phyloP scores from a whole-genome alignment of 2,113 vertebrate genomes.

The Indicator indicator region DNA sequence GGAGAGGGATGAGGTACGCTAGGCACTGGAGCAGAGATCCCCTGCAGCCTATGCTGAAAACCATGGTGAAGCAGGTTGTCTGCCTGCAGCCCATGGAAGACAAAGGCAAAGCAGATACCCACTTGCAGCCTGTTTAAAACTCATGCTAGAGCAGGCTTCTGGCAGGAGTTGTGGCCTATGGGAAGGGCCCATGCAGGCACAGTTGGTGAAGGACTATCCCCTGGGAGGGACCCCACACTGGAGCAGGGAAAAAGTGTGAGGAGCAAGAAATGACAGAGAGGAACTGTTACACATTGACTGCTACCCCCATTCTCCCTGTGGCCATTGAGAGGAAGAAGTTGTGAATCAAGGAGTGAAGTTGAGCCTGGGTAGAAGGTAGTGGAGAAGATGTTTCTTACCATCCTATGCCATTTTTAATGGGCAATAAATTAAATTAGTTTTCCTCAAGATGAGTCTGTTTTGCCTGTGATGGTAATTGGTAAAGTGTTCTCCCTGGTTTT shows the following conservation, averaged over 20 bases:
- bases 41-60: background rate
- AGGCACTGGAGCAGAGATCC: rapidly evolving
- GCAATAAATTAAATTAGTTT: background rate
- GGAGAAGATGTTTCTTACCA: background rate
- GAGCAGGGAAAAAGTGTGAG: background rate
- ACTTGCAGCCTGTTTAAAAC: background rate
- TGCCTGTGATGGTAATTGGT: background rate
- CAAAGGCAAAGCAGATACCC: background rate
- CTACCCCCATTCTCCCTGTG: background rate
- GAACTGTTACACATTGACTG: background rate
- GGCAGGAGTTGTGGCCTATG: background rate
- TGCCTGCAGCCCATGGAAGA: background rate
- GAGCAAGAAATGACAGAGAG: background rate
- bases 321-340: background rate
- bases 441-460: background rate
- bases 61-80: background rate
- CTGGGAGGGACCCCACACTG: background rate
- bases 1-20: background rate
- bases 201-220: background rate
- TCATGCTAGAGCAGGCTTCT: background rate
- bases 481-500: background rate
- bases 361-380: background rate
- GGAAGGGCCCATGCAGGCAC: background rate
- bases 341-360: background rate
- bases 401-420: background rate